Conservation (phyloP, 1,140 invertebrate species). For the Nebria ingens region DNA sequence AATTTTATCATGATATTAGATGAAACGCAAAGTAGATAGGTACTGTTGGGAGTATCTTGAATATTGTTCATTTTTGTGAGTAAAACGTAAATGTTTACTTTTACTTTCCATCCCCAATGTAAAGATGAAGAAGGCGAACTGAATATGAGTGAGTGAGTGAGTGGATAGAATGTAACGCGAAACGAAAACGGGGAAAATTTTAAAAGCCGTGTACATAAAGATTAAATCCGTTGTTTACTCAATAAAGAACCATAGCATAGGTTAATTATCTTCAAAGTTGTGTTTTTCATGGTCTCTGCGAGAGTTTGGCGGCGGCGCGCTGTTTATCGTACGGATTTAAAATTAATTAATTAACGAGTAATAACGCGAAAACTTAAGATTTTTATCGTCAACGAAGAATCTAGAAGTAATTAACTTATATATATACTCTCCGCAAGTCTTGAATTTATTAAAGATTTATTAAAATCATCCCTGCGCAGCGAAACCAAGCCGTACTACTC, state of each 20-base stretch:
- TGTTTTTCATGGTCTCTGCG: neutral
- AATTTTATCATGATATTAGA: no score
- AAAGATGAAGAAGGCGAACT: neutral
- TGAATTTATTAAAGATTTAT: neutral
- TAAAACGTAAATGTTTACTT: no score
- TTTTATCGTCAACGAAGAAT: constrained; percentile 4
- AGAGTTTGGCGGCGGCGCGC: neutral
- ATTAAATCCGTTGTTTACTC: constrained; percentile 7
- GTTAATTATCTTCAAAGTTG: constrained; percentile 5
- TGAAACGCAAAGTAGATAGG: no score
- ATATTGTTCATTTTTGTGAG: no score
- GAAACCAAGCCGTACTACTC: neutral
- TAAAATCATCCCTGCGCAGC: constrained; percentile 5
- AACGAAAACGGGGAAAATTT: neutral
- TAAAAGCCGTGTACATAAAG: constrained; percentile 7
- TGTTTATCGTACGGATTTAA: constrained; percentile 7
- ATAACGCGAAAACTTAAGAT: constrained; percentile 8
- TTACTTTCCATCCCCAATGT: no score
- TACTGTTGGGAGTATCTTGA: no score
- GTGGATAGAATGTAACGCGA: neutral
- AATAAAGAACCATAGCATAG: constrained; percentile 8
- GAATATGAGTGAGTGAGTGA: neutral
- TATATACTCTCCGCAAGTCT: neutral
- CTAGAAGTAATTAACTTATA: constrained; percentile 9
- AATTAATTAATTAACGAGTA: constrained; percentile 10